Conservation (phyloP, 2,888 invertebrate species). For the Corbicula japonica region DNA sequence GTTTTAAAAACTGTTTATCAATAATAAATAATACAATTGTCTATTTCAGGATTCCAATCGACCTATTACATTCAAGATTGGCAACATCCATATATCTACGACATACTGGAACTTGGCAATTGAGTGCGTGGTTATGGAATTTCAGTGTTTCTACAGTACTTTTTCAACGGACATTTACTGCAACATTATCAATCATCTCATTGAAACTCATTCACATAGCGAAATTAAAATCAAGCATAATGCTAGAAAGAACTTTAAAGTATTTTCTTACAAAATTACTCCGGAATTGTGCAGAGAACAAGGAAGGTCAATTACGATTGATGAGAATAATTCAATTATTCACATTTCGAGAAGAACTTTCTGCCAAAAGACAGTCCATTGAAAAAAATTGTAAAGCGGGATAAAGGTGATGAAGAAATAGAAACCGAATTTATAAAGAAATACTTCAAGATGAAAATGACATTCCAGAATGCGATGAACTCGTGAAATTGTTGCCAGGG, state of each 20-base stretch:
- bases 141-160: not conserved
- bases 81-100: too few relatives aligned
- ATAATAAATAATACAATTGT: too few relatives aligned
- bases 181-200: constrained; percentile 10
- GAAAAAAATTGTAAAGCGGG: not conserved
- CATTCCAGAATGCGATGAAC: not conserved
- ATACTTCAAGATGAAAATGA: not conserved
- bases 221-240: constrained; percentile 5
- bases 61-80: too few relatives aligned
- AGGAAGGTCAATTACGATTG: constrained; percentile 14
- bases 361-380: constrained; percentile 32
- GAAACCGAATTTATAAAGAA: not conserved
- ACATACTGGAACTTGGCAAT: too few relatives aligned
- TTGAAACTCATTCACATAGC: not conserved
- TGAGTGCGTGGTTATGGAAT: too few relatives aligned
- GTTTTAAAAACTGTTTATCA: too few relatives aligned
- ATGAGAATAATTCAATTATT: not conserved
- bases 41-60: too few relatives aligned
- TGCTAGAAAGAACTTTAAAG: not conserved
- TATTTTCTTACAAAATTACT: not conserved
- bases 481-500: not conserved
- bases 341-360: constrained; percentile 14
- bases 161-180: not conserved
- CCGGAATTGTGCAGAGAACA: constrained; percentile 18
- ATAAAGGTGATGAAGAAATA: not conserved